Evolutionary conservation across 2,113 vertebrate genomes (phyloP), one percentile per base, ranked within the genome.

Genomic region (Kryptolebias marmoratus): DNA sequence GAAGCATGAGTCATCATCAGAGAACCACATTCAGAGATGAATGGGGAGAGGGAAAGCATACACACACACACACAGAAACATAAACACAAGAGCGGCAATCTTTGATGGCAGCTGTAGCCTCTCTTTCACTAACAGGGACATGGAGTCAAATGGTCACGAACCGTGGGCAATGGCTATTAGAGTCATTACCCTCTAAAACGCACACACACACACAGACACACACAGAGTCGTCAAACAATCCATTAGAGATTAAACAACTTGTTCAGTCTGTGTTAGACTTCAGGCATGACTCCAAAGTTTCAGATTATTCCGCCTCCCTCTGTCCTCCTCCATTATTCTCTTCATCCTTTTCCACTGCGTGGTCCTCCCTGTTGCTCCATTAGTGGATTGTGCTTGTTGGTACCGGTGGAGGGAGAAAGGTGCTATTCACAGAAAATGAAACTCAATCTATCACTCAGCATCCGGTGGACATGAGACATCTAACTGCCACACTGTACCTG

Each of bases 161-260:
- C 75, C 61, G 63, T 61, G n/a, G 76, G 81, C 60, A 75, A 73
- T 15, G 52, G 15, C 64, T 65, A 83, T 66, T 69, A 48, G 55
- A 75, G 61, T 52, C 65, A 78, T 28, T 77, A 77, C 81, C 72
- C 80, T 60, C 77, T 58, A 36, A 67, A 66, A 56, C 67, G 66
- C 59, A 27, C 74, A 64, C 64, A 67, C 64, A 58, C 64, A 64
- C 56, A 73, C 27, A 75, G 28, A 62, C 6, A 13, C 0, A 54
- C 4, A 73, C 42, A 31, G 45, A 31, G 65, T 59, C 22, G 31
- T 4, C 36, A 3, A 64, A 66, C 68, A 60, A 50, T 75, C 80
- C 80, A 83, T 85, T 81, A 81, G 72, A 77, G 75, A 86, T 77
- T 80, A 75, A 85, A 83, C 61, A 78, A 72, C 59, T 82, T 66